phyloP scores from a whole-genome alignment of 2,113 vertebrate genomes.

The Aphelocoma coerulescens region DNA sequence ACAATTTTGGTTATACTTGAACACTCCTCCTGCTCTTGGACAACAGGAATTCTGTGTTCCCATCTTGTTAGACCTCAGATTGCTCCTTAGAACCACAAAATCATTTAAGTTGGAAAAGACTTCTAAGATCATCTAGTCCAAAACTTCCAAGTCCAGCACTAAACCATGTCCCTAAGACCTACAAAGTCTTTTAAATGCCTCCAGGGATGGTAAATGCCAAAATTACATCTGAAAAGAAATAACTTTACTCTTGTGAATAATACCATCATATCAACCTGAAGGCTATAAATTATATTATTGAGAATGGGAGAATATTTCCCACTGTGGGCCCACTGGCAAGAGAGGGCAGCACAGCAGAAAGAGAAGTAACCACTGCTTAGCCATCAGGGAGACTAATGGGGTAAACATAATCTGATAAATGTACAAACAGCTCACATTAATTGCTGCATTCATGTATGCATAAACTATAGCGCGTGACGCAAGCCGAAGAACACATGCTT shows the following conservation, averaged over 20 bases:
- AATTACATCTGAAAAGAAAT: neutral
- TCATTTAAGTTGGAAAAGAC: neutral
- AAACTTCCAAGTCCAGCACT: neutral
- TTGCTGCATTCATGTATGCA: neutral
- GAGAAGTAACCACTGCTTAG: neutral
- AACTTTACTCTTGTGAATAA: neutral
- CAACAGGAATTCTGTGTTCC: neutral
- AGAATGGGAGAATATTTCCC: neutral
- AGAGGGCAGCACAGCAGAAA: neutral
- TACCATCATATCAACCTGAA: neutral
- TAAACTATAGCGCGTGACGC: neutral
- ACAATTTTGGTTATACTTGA: neutral
- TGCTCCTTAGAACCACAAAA: neutral
- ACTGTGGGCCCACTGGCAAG: neutral
- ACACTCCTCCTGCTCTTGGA: neutral
- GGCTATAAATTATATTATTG: neutral
- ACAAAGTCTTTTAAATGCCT: neutral
- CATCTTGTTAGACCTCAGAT: neutral
- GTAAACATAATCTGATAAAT: neutral
- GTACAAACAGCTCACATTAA: neutral
- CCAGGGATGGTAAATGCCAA: neutral
- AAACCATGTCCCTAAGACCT: neutral
- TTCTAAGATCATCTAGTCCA: accelerated
- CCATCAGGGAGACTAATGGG: neutral
- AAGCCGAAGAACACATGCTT: neutral